Evolutionary conservation across 2,888 invertebrate genomes (phyloP), one percentile per base, ranked within the genome.

Genomic region (Blastobasis adustella): DNA sequence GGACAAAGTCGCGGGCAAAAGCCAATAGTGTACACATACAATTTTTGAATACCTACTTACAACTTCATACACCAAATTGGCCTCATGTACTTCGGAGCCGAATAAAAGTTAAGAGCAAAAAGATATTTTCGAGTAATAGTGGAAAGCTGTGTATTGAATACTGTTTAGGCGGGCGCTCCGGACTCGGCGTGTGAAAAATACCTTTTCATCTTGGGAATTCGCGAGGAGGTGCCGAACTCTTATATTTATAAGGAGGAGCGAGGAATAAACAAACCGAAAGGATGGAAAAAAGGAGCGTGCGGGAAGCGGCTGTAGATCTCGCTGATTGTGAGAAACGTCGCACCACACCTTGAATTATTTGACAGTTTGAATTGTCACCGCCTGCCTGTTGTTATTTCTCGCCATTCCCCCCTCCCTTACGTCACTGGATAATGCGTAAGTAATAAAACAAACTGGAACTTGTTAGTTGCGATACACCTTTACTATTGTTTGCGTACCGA

Each of bases 191-290:
- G 79, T 80, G 82, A 81, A 83, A 85, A 84, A 86, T 82, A 81
- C 76, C 77, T 75, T 79, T 84, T 82, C 78, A 83, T 81, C 86
- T 82, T 73, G 84, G 83, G 84, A 85, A 84, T 87, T 82, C 81
- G 78, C 73, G 75, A 70, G 69, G 70, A 77, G 76, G 77, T 80
- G 76, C 79, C 81, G 74, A 83, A 82, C 80, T 82, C 80, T 78
- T 83, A 80, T 83, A 84, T 83, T 83, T 84, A 84, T 85, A 83
- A 76, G 79, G 76, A 69, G 76, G 72, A 79, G 76, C 70, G 71
- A 70, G 76, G 78, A 82, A 84, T 85, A 84, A 85, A 85, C 80
- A 82, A 85, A 79, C 78, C 68, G 75, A 79, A 79, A 73, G 73
- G 75, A 76, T 76, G 69, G 76, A 79, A 83, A 83, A 78, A 73